Percentiles rank a stretch among this genome's conserved stretches.
Evolutionary conservation across 1,140 invertebrate species (phyloP).

Genomic region (Gonioctena quinquepunctata): DNA sequence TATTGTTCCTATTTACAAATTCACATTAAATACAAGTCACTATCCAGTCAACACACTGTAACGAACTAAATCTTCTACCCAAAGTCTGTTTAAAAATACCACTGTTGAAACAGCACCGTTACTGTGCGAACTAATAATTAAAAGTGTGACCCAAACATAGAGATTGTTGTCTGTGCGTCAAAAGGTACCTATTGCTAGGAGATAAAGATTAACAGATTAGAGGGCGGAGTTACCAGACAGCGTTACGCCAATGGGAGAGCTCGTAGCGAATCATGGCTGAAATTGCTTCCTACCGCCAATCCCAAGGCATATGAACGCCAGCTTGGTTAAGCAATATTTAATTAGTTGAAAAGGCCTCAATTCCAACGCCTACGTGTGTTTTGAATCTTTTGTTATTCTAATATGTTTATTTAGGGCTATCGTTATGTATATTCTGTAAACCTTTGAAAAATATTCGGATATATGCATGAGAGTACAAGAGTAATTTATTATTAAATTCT

Average conservation of each 20-base stretch:
- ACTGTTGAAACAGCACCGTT: background rate
- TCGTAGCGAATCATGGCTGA: slow-evolving; percentile 38
- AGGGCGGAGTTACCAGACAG: background rate
- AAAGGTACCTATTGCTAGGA: slow-evolving; percentile 5
- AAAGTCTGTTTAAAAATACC: background rate
- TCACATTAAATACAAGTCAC: no score
- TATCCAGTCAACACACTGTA: slow-evolving; percentile 14
- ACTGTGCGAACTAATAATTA: background rate
- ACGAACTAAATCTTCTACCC: background rate
- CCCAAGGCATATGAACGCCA: slow-evolving; percentile 11
- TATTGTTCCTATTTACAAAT: no score
- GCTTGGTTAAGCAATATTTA: slow-evolving; percentile 38
- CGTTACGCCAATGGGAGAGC: slow-evolving; percentile 26
- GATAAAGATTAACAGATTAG: slow-evolving; percentile 24
- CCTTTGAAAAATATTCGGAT: background rate
- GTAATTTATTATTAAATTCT: background rate
- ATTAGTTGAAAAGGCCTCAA: slow-evolving; percentile 25
- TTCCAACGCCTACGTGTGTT: slow-evolving; percentile 13
- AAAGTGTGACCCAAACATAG: background rate
- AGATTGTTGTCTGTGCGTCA: slow-evolving; percentile 16
- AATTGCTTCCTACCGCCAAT: slow-evolving; percentile 26
- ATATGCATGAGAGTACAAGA: background rate
- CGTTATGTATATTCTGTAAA: background rate
- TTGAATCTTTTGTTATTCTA: slow-evolving; percentile 27
- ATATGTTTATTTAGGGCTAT: background rate